A percentile compares a stretch with the other conserved stretches of the same genome.
phyloP scores from a whole-genome alignment of 2,797 vertebrate genomes.

The Aphelocoma californica region DNA sequence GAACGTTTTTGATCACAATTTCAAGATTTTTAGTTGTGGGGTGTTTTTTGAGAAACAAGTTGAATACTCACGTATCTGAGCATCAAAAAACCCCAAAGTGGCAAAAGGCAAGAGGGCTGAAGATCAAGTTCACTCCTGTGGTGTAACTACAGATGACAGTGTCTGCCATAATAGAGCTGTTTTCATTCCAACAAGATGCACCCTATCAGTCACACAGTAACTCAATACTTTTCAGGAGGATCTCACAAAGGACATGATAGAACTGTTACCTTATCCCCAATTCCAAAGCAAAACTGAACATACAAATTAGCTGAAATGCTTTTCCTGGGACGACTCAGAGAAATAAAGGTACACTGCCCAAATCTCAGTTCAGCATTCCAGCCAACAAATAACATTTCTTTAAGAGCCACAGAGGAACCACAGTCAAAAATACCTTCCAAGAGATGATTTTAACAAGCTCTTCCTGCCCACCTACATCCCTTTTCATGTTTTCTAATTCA shows the following conservation, averaged over 20 bases:
- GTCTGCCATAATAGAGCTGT: background rate
- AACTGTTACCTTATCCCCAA: background rate
- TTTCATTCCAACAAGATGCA: background rate
- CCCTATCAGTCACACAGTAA: background rate
- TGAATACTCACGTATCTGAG: background rate
- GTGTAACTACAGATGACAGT: background rate
- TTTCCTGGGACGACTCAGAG: background rate
- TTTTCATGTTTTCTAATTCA: background rate
- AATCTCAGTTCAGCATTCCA: background rate
- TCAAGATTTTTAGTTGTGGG: background rate
- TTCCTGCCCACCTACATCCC: background rate
- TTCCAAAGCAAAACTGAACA: background rate
- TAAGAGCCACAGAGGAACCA: background rate
- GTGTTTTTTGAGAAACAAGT: background rate
- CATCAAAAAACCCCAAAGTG: background rate
- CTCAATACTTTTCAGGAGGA: background rate
- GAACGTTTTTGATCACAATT: background rate
- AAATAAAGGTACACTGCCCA: background rate
- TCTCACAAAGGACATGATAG: background rate
- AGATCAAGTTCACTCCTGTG: background rate
- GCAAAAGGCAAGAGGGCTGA: background rate
- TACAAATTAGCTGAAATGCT: background rate
- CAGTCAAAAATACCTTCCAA: background rate
- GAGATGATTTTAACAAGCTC: background rate
- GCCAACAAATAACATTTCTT: background rate